Conservation (phyloP, 2,797 vertebrate genomes). For the Pyrrhura leucotis region DNA sequence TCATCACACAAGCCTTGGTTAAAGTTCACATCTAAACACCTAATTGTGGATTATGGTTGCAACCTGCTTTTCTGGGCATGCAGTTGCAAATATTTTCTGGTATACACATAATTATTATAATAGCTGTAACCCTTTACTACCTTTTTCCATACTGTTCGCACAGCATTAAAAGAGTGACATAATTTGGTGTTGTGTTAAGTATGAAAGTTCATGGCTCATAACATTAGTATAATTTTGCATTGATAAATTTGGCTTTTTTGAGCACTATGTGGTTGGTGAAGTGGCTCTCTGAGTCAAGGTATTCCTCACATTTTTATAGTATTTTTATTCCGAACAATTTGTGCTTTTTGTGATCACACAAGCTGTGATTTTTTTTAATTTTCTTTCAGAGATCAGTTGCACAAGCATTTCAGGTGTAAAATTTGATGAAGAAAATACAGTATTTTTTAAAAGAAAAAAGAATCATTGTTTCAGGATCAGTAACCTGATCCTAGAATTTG, state of each 20-base stretch:
- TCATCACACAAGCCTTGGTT: not conserved
- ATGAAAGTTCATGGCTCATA: not conserved
- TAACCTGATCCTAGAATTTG: not conserved
- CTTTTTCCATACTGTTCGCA: not conserved
- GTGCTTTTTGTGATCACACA: not conserved
- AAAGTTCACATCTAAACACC: not conserved
- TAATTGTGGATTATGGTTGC: not conserved
- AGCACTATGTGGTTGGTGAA: not conserved
- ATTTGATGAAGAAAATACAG: slow-evolving; percentile 21
- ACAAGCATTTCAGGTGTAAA: not conserved
- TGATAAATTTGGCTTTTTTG: not conserved
- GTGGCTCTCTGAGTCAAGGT: not conserved
- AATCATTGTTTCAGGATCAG: not conserved
- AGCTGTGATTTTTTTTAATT: not conserved
- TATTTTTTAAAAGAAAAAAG: slow-evolving; percentile 23
- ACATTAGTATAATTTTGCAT: not conserved
- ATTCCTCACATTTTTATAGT: not conserved
- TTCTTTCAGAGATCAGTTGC: not conserved
- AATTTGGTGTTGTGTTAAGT: not conserved
- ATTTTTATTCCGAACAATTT: not conserved
- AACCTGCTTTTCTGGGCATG: not conserved
- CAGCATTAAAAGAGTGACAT: not conserved
- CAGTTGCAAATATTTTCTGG: not conserved
- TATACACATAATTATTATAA: not conserved
- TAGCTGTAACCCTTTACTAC: not conserved